Evolutionary conservation across 2,797 vertebrate species (phyloP).

Genomic region (Enteromius anoplus): DNA sequence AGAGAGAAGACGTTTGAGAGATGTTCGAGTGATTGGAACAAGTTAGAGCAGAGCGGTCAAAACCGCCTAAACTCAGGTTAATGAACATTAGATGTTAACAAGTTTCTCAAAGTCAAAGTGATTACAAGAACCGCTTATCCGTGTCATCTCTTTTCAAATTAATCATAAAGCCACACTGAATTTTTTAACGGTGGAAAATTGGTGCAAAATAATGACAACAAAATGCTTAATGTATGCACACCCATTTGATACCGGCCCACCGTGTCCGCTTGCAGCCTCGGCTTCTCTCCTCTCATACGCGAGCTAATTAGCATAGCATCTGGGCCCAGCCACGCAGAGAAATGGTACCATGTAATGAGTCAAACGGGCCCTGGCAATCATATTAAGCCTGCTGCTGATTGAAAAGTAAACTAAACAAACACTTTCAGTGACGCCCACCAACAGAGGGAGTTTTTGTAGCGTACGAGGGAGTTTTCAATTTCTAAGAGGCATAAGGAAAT

Average conservation of each 20-base stretch:
- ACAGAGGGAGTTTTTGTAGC: conserved; percentile 6
- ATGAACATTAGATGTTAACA: conserved; percentile 7
- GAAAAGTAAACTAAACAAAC: conserved; percentile 61
- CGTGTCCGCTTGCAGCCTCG: conserved; percentile 68
- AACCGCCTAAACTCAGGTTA: conserved; percentile 42
- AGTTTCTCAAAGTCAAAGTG: conserved; percentile 48
- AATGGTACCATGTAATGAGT: conserved; percentile 58
- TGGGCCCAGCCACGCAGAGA: conserved; percentile 58
- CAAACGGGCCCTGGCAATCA: conserved; percentile 63
- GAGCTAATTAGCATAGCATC: conserved; percentile 70
- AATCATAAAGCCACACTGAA: conserved; percentile 27
- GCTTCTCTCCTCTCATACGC: conserved; percentile 66
- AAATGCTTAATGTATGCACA: conserved; percentile 70
- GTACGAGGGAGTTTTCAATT: not conserved
- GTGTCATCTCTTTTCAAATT: conserved; percentile 36
- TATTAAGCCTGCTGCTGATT: conserved; percentile 60
- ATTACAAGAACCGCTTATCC: conserved; percentile 42
- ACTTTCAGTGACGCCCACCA: conserved; percentile 16
- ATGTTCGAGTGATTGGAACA: not conserved
- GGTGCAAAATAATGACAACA: conserved; percentile 57
- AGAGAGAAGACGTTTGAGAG: not conserved
- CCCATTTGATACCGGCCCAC: conserved; percentile 67
- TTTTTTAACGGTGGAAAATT: conserved; percentile 48
- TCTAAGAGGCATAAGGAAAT: not conserved
- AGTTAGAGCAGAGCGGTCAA: not conserved